Conservation (phyloP, 2,888 invertebrate species). For the Iphiclides podalirius region DNA sequence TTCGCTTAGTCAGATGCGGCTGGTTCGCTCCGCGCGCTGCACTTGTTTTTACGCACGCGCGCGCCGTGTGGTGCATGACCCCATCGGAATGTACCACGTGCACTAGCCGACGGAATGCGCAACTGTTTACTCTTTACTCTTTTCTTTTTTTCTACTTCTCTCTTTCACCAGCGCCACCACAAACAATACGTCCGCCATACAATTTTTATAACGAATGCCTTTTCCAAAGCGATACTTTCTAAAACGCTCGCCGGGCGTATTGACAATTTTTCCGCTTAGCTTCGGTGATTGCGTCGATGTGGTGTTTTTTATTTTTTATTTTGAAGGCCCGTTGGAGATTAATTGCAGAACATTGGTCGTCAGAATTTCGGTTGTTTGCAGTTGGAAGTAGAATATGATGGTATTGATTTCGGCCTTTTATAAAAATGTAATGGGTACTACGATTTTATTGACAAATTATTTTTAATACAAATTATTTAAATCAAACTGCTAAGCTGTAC, state of each 20-base stretch:
- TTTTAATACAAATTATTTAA: too few relatives aligned
- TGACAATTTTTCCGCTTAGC: slow-evolving; percentile 47
- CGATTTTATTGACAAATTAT: too few relatives aligned
- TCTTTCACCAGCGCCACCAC: slow-evolving; percentile 45
- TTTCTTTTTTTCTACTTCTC: slow-evolving; percentile 33
- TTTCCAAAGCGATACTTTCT: slow-evolving; percentile 34
- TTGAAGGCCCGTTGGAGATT: too few relatives aligned
- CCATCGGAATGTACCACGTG: slow-evolving; percentile 77
- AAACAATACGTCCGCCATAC: slow-evolving; percentile 72
- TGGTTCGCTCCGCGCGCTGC: slow-evolving; percentile 45
- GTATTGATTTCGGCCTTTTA: too few relatives aligned
- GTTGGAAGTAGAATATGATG: too few relatives aligned
- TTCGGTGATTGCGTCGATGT: slow-evolving; percentile 29
- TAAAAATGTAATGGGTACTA: too few relatives aligned
- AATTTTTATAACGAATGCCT: slow-evolving; percentile 72
- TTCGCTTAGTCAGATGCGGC: slow-evolving; percentile 2
- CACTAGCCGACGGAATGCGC: slow-evolving; percentile 75
- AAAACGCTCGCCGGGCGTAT: slow-evolving; percentile 44
- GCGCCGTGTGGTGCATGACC: slow-evolving; percentile 73
- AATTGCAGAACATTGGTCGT: too few relatives aligned
- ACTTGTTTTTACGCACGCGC: slow-evolving; percentile 73
- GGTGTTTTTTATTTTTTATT: slow-evolving; percentile 3
- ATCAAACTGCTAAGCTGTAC: too few relatives aligned
- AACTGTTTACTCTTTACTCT: slow-evolving; percentile 74
- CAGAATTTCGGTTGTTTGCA: too few relatives aligned